These are phyloP conservation scores for Desmophyllum pertusum DNA, from an alignment of 92 coral and sea anemone genomes.

Conservation along the genomic window DNA sequence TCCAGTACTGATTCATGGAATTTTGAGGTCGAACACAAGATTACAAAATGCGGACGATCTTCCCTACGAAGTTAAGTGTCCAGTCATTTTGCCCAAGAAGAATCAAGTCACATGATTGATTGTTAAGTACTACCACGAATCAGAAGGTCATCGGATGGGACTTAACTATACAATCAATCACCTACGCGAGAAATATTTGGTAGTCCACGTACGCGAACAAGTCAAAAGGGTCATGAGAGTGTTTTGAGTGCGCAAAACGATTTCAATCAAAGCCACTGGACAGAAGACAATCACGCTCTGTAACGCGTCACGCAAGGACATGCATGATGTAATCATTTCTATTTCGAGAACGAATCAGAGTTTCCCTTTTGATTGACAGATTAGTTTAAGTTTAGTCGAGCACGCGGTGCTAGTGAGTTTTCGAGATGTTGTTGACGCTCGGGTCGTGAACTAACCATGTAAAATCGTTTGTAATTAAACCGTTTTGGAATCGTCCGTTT, in stretches of 20 bases:
- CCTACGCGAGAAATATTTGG: conserved; percentile 46
- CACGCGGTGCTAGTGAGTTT: too few species aligned
- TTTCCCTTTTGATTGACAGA: too few species aligned
- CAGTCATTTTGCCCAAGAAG: conserved; percentile 53
- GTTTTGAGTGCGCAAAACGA: not conserved
- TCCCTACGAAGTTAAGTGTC: conserved; percentile 50
- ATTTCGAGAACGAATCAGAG: too few species aligned
- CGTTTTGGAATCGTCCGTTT: too few species aligned
- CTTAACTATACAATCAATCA: conserved; percentile 58
- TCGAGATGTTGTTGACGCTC: too few species aligned
- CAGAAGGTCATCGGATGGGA: conserved; percentile 62
- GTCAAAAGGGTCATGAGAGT: conserved; percentile 26
- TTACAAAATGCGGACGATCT: conserved; percentile 41
- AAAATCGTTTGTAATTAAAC: too few species aligned
- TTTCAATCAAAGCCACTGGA: conserved; percentile 29
- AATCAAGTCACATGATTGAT: conserved; percentile 26
- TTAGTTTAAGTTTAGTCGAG: too few species aligned
- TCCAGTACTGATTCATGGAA: conserved; percentile 53
- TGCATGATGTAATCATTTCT: too few species aligned
- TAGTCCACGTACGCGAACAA: conserved; percentile 39
- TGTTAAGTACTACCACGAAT: conserved; percentile 45
- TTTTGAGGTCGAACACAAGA: conserved; percentile 58
- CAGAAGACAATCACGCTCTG: too few species aligned
- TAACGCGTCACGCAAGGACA: too few species aligned
- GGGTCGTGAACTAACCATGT: too few species aligned